These are phyloP conservation scores for Merops nubicus DNA, from an alignment of 2,113 vertebrate genomes.

Conservation along the genomic window DNA sequence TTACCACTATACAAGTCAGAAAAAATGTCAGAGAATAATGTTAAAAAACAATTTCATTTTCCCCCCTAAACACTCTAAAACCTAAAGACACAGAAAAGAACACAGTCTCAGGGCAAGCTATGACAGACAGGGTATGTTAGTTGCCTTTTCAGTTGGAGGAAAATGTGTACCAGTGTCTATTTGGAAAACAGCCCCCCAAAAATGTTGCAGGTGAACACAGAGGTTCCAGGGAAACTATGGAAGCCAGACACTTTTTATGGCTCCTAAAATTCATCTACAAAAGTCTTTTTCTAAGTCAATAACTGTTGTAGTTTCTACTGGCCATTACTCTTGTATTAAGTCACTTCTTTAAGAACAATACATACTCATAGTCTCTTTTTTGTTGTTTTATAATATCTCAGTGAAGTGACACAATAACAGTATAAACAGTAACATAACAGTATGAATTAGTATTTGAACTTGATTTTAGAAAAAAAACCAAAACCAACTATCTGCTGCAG, in stretches of 20 bases:
- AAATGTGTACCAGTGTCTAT: background rate
- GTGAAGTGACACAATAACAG: background rate
- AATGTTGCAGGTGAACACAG: background rate
- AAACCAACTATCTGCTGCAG: background rate
- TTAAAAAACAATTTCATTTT: background rate
- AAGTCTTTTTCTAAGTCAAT: background rate
- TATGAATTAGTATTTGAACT: background rate
- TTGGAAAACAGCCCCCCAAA: background rate
- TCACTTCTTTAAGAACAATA: background rate
- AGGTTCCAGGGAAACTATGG: background rate
- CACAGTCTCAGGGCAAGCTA: rapidly evolving
- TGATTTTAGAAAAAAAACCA: background rate
- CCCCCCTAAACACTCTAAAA: background rate
- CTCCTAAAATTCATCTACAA: background rate
- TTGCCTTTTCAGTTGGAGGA: background rate
- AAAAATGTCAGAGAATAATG: background rate
- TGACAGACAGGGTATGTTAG: background rate
- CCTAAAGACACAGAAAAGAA: background rate
- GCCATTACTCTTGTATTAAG: background rate
- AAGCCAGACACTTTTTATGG: background rate
- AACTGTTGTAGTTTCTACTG: background rate
- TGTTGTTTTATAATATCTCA: background rate
- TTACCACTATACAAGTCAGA: background rate
- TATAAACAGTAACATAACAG: background rate
- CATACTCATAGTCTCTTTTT: background rate